These are phyloP conservation scores for Hippocampus abdominalis DNA, from an alignment of 2,113 vertebrate genomes.

Conservation along the genomic window DNA sequence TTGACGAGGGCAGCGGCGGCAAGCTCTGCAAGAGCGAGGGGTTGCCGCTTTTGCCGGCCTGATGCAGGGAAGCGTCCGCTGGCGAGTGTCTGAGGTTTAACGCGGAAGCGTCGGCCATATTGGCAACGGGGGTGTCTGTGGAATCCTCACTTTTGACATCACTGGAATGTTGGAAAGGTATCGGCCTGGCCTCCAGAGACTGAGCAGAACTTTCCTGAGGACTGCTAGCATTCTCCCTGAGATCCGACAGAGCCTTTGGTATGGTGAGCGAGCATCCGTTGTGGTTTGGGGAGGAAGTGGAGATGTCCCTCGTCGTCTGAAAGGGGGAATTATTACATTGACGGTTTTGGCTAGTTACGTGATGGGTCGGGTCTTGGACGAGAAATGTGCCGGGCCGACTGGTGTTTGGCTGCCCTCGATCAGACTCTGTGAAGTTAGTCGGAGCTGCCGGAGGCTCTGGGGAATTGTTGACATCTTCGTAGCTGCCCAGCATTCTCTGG, in stretches of 20 bases:
- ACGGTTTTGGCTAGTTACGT: slow-evolving; percentile 38
- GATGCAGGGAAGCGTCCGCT: slow-evolving; percentile 51
- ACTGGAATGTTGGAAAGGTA: slow-evolving; percentile 78
- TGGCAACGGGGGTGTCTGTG: slow-evolving; percentile 21
- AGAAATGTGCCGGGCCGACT: slow-evolving; percentile 65
- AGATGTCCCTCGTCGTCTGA: slow-evolving; percentile 57
- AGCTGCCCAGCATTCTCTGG: slow-evolving; percentile 89
- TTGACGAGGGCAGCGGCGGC: slow-evolving; percentile 79
- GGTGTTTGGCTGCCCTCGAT: slow-evolving; percentile 43
- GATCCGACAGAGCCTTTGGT: slow-evolving; percentile 39
- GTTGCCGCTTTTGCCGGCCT: slow-evolving; percentile 55
- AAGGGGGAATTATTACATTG: slow-evolving; percentile 41
- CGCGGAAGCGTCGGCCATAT: slow-evolving; percentile 35
- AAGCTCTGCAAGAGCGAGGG: slow-evolving; percentile 79
- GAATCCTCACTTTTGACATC: slow-evolving; percentile 56
- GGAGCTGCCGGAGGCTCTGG: slow-evolving; percentile 53
- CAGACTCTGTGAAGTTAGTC: slow-evolving; percentile 47
- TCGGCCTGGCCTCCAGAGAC: slow-evolving; percentile 60
- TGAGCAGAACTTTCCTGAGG: slow-evolving; percentile 52
- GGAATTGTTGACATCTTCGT: slow-evolving; percentile 80
- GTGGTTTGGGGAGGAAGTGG: slow-evolving; percentile 25
- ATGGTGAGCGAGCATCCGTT: slow-evolving; percentile 50
- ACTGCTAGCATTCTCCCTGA: slow-evolving; percentile 31
- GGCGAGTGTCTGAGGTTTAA: slow-evolving; percentile 53
- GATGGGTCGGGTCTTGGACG: slow-evolving; percentile 57